Evolutionary conservation across 2,113 vertebrate genomes (phyloP), one percentile per base, ranked within the genome.

Genomic region (Dinomys branickii): DNA sequence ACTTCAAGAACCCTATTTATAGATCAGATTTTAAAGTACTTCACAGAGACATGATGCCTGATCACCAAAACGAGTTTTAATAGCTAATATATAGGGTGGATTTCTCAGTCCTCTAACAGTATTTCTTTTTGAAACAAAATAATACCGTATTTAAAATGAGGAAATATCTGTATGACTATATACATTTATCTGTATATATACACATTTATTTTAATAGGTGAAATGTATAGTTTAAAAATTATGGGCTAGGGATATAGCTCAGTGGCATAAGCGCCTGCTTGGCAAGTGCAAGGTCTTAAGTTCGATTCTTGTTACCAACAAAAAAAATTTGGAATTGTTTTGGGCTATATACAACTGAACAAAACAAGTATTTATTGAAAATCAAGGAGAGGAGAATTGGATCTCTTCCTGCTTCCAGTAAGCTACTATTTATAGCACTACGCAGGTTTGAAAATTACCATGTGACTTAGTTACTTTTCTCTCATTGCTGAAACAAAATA

Each of bases 61-160:
- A 94, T 78, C 88, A 75, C 52, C 38, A 89, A 73, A 54, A 73
- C 93, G 89, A 44, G 9, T 47, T 92, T 94, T 77, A 77, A 78
- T 54, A 85, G 17, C 78, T 44, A 81, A 2, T 91, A 50, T 91
- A 35, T 41, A 47, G 35, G 19, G 26, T 88, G 35, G 30, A 41
- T 94, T 89, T 73, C 2, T 20, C 17, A 38, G 9, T 96, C 38
- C 93, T 88, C 20, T 85, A 50, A 88, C 41, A 71, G 17, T 71
- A 85, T 86, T 88, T 41, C 58, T 93, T 95, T 94, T 91, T 41
- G 84, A 97, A 92, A 91, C 30, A 67, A 89, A 96, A 38, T 71
- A 81, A 85, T 92, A 87, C 44, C 50, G 1, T 92, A 86, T 69
- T 91, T 96, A 56, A 87, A 30, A 6, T 88, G 44, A 93, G 26